Evolutionary conservation across 2,797 vertebrate species (phyloP), one percentile per base, ranked within the genome.

Genomic region (Betta splendens): DNA sequence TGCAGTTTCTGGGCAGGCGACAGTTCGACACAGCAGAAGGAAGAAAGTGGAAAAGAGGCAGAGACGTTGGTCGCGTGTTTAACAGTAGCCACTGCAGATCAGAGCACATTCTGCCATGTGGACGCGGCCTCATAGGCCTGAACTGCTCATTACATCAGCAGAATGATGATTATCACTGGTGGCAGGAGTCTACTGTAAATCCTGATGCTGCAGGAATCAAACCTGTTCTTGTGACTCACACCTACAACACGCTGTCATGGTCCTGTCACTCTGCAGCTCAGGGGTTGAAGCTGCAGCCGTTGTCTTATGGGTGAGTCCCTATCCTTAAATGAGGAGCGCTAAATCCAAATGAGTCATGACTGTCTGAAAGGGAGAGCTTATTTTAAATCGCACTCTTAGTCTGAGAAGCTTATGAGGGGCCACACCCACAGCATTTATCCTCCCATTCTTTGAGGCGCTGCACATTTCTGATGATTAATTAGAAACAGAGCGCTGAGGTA

Each of bases 341-440:
- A 40, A 72, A 62, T 57, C 63, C 59, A 39, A 64, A 51, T 75
- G 71, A 85, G 63, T 85, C 69, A 62, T 18, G 52, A 31, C 47
- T 26, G 39, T 38, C 37, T 69, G 70, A 82, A 61, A 61, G 47
- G 15, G 46, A 63, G 69, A 69, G 64, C 61, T 72, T 70, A 68
- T 68, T 79, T 65, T 60, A 72, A 63, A 76, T 81, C 66, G 59
- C 54, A 12, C 67, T 73, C 52, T 58, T 37, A 54, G 44, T 69
- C 32, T 64, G 62, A 82, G 71, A 18, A 59, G 64, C 50, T 74
- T 64, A 71, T 1, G 8, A 28, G 2, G 49, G 33, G 60, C 68
- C 71, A 70, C 58, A 39, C 72, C 77, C 51, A 26, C 45, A 76
- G 74, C 56, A 7, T 35, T 70, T 57, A 50, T 59, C 33, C 56